These are phyloP conservation scores for Phoebastria nigripes DNA, from an alignment of 2,797 vertebrate genomes.

Conservation along the genomic window DNA sequence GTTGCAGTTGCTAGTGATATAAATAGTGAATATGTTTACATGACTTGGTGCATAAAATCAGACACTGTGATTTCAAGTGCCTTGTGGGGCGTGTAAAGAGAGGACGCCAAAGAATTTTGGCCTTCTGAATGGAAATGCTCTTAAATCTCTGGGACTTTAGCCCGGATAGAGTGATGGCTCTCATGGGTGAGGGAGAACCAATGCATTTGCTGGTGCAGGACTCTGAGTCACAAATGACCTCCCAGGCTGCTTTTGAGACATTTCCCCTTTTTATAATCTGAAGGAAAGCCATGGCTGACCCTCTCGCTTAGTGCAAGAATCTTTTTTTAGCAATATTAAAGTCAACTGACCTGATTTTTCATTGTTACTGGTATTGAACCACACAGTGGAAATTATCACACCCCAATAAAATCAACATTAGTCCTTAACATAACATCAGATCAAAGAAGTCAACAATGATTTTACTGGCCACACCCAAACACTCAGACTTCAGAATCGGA, in stretches of 20 bases:
- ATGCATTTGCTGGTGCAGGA: background rate
- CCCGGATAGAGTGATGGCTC: background rate
- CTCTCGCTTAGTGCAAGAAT: background rate
- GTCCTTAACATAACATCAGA: background rate
- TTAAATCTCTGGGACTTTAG: constrained; percentile 5
- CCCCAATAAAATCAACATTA: background rate
- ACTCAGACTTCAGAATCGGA: background rate
- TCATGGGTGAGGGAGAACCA: background rate
- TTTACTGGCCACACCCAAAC: background rate
- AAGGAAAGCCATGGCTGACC: background rate
- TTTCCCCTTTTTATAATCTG: background rate
- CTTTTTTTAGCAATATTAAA: background rate
- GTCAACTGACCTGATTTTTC: background rate
- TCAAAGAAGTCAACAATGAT: background rate
- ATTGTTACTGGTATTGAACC: background rate
- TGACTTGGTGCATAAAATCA: background rate
- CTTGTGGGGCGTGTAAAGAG: background rate
- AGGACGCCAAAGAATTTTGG: constrained; percentile 44
- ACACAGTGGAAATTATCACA: background rate
- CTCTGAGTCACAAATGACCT: background rate
- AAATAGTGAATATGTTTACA: background rate
- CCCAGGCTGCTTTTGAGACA: background rate
- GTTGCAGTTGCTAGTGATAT: background rate
- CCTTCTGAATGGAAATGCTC: constrained; percentile 22
- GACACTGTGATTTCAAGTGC: background rate